Conservation (phyloP, 2,797 vertebrate genomes). For the Chiloscyllium punctatum region DNA sequence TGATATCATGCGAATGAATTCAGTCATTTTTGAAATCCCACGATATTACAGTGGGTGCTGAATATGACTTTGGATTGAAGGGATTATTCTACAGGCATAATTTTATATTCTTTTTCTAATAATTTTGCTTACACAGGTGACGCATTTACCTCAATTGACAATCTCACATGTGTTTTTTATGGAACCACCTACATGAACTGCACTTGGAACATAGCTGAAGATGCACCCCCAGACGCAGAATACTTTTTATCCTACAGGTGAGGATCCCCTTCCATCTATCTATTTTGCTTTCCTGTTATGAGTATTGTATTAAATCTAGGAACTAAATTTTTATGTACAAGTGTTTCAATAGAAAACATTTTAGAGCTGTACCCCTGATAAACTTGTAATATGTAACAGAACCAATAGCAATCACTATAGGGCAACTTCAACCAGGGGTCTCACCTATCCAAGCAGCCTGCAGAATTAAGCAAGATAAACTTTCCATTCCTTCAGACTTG, state of each 20-base stretch:
- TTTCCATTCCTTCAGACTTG: no score
- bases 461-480: no score
- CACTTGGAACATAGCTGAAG: neutral
- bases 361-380: no score
- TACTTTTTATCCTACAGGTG: constrained; percentile 15
- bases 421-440: no score
- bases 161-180: constrained; percentile 6
- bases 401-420: no score
- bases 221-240: neutral
- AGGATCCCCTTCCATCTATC: neutral
- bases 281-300: no score
- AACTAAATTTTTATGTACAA: no score
- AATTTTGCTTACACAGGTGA: neutral
- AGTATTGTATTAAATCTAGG: no score
- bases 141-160: neutral
- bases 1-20: neutral
- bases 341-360: no score
- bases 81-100: neutral
- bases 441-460: no score
- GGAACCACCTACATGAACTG: neutral
- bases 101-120: neutral
- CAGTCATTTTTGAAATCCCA: neutral
- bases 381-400: no score
- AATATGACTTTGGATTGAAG: neutral
- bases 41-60: neutral